Evolutionary conservation across 2,113 vertebrate genomes (phyloP), one percentile per base, ranked within the genome.

Genomic region (Neolamprologus tretocephalus): DNA sequence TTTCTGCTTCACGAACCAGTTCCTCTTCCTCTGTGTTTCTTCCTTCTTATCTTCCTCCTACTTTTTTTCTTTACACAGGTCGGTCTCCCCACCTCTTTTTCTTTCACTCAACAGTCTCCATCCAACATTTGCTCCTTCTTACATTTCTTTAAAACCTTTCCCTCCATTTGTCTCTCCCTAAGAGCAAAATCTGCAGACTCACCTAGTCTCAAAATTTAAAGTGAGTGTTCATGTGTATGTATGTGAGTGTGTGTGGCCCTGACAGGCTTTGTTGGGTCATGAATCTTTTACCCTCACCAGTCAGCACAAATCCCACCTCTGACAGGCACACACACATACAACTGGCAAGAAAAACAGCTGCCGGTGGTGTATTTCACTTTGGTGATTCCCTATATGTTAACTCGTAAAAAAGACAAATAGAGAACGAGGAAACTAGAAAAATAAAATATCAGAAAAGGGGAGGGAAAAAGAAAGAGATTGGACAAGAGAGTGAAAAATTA

Each of bases 191-290:
- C 81, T 95, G 92, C 93, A 85, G 81, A 94, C 89, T 94, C 93
- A 93, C 91, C 91, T 89, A 80, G 40, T 88, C 85, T 88, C 81
- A 88, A 82, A 87, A 89, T 89, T 89, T 91, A 81, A 82, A 86
- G 86, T 86, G 79, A 78, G 19, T 58, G 47, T 80, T 89, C 73
- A 13, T 80, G 85, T 54, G 81, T 81, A 61, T 79, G 82, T 85
- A 57, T 81, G 82, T 89, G n/a, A 82, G 35, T 68, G 73, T 68
- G 87, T 89, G 88, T 79, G 91, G 85, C 89, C 93, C 93, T 93
- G 93, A 93, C 90, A 81, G 92, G 88, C 86, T 94, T 93, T 94
- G 92, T 93, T 92, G 86, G 89, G 91, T 93, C 94, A 95, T 95
- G 92, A 94, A 95, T 95, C 93, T 93, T 95, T 94, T 93, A 95